Conservation (phyloP, 2,888 invertebrate species). For the Polia nebulosa region DNA sequence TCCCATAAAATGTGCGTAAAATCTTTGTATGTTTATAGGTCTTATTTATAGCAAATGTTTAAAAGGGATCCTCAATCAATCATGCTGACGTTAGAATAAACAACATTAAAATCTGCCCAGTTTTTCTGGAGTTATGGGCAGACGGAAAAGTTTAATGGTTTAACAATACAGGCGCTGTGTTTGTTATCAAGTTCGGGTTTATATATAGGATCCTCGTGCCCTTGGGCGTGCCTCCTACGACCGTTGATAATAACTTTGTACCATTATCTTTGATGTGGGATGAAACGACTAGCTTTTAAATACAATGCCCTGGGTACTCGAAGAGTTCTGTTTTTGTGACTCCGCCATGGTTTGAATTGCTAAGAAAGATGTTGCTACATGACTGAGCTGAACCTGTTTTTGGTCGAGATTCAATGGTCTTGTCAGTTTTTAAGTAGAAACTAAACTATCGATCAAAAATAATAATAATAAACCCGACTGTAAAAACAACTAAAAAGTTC, state of each 20-base stretch:
- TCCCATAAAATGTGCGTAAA: slow-evolving; percentile 3
- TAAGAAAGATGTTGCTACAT: background rate
- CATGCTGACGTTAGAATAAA: slow-evolving; percentile 40
- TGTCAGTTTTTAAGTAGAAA: background rate
- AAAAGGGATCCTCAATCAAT: slow-evolving; percentile 39
- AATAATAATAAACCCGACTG: too few relatives aligned
- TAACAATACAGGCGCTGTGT: slow-evolving; percentile 48
- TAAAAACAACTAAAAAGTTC: too few relatives aligned
- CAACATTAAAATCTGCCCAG: slow-evolving; percentile 41
- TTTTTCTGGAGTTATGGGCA: slow-evolving; percentile 34
- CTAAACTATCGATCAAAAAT: too few relatives aligned
- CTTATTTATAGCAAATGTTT: slow-evolving; percentile 21
- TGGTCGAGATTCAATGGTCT: too few relatives aligned
- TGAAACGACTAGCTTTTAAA: background rate
- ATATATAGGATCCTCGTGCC: slow-evolving; percentile 51
- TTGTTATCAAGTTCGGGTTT: slow-evolving; percentile 46
- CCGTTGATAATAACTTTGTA: slow-evolving; percentile 17
- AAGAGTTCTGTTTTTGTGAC: background rate
- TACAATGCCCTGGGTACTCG: background rate
- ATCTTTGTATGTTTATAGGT: background rate
- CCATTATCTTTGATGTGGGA: slow-evolving; percentile 8
- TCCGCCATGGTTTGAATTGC: background rate
- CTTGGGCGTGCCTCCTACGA: slow-evolving; percentile 44
- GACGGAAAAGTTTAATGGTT: slow-evolving; percentile 41
- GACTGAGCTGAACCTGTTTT: background rate